Evolutionary conservation across 92 coral and sea anemone genomes (phyloP), one percentile per base, ranked within the genome.

Genomic region (Phenganax stokvisi): DNA sequence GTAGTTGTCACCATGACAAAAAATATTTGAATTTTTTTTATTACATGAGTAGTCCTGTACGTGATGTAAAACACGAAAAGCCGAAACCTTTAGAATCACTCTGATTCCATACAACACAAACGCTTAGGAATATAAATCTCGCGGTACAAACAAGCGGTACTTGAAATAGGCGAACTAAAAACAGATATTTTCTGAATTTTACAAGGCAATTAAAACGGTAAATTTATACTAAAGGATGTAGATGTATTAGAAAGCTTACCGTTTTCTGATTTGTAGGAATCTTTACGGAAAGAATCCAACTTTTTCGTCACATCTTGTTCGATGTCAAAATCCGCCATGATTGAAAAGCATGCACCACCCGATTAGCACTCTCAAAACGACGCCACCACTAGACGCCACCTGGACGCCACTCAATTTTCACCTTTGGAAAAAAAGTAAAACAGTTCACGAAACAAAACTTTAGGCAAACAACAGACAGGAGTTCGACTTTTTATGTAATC

Each of bases 281-380:
- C 83, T 65, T 79, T 79, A 20, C 83, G 83, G 12, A 79, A 51
- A 51, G 83, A 47, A 53, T 79, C 83, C 83, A 79, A 79, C 53
- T 79, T 79, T 20, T 67, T 60, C 11, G 71, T 62, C 58, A 79
- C 83, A 51, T 79, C 83, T 79, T 68, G 72, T 56, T 79, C 83
- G 30, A 79, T 79, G 47, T 79, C 83, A 13, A 1, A 64, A 0
- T 79, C 83, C 15, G 67, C 83, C 83, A 79, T 79, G 62, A 25
- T 79, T 53, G 44, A 27, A 76, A 53, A n/a, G 80, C 65, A 37
- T 53, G 59, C 62, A 29, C 51, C 17, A 37, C 70, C 17, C 47
- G 47, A 13, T 59, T 59, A 6, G 73, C 13, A 68, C 30, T 68
- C 0, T 7, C 65, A 59, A 25, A 13, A 13, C 65, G 65, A 59